Base-by-base conservation (phyloP, 1,140 invertebrate species). In the Drosophila insularis region DNA sequence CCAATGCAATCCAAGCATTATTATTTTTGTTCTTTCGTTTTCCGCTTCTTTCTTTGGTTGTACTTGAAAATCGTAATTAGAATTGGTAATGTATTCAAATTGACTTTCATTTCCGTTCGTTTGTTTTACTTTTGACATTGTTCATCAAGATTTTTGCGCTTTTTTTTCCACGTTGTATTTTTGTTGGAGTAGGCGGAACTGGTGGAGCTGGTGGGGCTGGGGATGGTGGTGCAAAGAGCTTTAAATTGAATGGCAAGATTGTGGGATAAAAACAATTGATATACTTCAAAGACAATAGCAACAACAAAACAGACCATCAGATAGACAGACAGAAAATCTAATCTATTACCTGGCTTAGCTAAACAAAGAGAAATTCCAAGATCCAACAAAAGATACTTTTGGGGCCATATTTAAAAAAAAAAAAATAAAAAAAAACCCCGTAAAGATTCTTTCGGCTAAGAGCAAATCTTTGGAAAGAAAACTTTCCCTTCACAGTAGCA, bases 81-180 rank as follows among this genome's bases (percentile, higher is more conserved):
- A 91, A 91, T 91, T 91, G 89, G 76, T 89, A 91, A 91, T 90
- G 86, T 91, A 91, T 91, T 91, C 89, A 91, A 91, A 91, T 91
- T 89, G 84, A 91, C 85, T 90, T 91, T 91, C 85, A 90, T 89
- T 91, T 86, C 80, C 77, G 81, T 86, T 81, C 63, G 66, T 50
- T 78, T 76, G 75, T 75, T 75, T 77, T 79, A 60, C 62, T 62
- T 65, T 54, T 66, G 64, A 54, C 43, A 55, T 80, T 80, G 75
- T 82, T 78, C 74, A 74, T 80, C 72, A 63, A 58, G 74, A 76
- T 74, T 75, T 64, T 81, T 75, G 74, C 68, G 63, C 71, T 71
- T 84, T 86, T 72, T 32, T 14, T 27, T 46, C 7, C 10, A 10
- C 17, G 43, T 19, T 19, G 43, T 1, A 37, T 37, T 35, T 35